Evolutionary conservation across 2,888 invertebrate species (phyloP).

Genomic region (Catocala fraxini): DNA sequence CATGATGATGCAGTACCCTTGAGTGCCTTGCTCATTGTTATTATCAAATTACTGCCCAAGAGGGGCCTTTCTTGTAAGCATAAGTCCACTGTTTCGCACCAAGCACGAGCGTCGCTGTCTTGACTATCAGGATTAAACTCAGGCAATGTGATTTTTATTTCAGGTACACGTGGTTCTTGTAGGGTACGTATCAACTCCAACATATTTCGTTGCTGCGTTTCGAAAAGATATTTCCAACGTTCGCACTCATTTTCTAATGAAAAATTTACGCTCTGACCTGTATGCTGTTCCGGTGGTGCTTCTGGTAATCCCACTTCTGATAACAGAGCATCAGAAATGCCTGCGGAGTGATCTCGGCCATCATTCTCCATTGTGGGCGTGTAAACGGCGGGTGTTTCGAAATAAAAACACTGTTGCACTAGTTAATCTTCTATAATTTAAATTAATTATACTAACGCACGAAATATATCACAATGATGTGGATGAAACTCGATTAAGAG

Average conservation of each 20-base stretch:
- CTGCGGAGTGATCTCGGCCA: too few species aligned
- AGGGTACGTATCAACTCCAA: slow-evolving; percentile 11
- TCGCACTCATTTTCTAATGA: slow-evolving; percentile 9
- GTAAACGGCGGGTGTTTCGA: too few species aligned
- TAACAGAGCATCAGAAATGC: too few species aligned
- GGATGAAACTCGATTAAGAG: too few species aligned
- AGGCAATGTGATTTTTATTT: not conserved
- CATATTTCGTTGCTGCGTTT: slow-evolving; percentile 16
- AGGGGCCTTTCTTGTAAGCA: slow-evolving; percentile 26
- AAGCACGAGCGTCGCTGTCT: slow-evolving; percentile 22
- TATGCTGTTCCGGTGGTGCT: slow-evolving; percentile 5
- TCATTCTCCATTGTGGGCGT: too few species aligned
- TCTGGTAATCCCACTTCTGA: too few species aligned
- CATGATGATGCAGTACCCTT: slow-evolving; percentile 28
- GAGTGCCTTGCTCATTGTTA: slow-evolving; percentile 25
- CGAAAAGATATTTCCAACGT: slow-evolving; percentile 13
- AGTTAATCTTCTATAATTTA: too few species aligned
- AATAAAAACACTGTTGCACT: too few species aligned
- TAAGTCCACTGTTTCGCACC: slow-evolving; percentile 29
- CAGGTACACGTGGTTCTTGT: slow-evolving; percentile 1
- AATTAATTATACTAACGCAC: too few species aligned
- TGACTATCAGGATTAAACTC: slow-evolving; percentile 17
- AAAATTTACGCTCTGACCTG: slow-evolving; percentile 14
- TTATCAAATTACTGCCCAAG: slow-evolving; percentile 21
- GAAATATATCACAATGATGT: too few species aligned